Base-by-base conservation (phyloP, 92 coral and sea anemone genomes). In the Zoanthus sansibaricus region DNA sequence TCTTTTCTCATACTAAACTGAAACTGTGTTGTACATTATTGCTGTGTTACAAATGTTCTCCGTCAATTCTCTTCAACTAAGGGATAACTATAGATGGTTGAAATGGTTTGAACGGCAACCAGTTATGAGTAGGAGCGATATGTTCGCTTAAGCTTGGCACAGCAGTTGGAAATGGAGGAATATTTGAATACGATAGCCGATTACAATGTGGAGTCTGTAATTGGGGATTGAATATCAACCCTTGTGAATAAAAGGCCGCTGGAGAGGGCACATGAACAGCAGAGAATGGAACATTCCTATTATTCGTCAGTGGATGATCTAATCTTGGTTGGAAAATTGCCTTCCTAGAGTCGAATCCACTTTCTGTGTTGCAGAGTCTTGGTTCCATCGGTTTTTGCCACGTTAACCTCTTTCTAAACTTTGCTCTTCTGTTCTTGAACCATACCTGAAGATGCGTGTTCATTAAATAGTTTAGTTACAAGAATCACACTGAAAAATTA, bases 351-450 rank as follows among this genome's bases (percentile, higher is more conserved):
- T 69, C 85, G 59, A 46, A 80, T 12, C 74, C 56, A 9, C 75
- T 10, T 17, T 80, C 75, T 45, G 21, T 14, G 42, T 31, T 59
- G 54, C 64, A 69, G 18, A 44, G 14, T 66, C 85, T 80, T 44
- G 85, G 44, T 10, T 66, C 85, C 51, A 69, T 5, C 56, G 85
- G 85, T 49, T 14, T 54, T 80, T 80, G 85, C 85, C 75, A 80
- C 7, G 75, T 80, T 46, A 80, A 64, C 6, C 66, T 80, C 32
- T 80, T 80, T 31, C 85, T 66, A 30, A 80, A 80, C 75, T 80
- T 80, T 46, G 85, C 85, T 47, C 85, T 67, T 80, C 85, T 71
- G 8, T 80, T 80, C 58, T 80, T 80, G 58, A 80, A 80, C 85
- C 85, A 80, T 6, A 80, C 85, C 85, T 80, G 67, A 7, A 67